Evolutionary conservation across 2,888 invertebrate species (phyloP).

Genomic region (Drosophila borborema): DNA sequence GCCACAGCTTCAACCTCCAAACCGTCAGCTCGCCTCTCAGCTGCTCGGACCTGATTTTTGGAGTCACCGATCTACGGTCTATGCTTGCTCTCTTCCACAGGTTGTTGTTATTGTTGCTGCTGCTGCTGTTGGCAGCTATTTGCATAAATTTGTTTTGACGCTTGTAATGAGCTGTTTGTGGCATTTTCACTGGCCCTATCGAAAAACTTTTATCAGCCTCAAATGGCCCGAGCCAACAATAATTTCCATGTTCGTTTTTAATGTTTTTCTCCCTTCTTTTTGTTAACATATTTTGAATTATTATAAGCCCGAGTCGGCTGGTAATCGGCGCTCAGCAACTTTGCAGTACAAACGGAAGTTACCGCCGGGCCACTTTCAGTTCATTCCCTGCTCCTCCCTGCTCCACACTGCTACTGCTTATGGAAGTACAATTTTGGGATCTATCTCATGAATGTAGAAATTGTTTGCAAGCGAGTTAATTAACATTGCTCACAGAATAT

Average conservation of each 20-base stretch:
- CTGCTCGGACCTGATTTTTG: constrained; percentile 21
- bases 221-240: constrained; percentile 66
- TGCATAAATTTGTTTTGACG: constrained; percentile 84
- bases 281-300: constrained; percentile 72
- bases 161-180: constrained; percentile 83
- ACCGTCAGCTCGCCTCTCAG: constrained; percentile 17
- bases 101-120: constrained; percentile 1
- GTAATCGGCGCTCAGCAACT: constrained; percentile 64
- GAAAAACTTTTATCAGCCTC: constrained; percentile 73
- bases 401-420: background rate
- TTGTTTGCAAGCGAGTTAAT: constrained; percentile 15
- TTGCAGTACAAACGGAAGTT: constrained; percentile 79
- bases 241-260: constrained; percentile 73
- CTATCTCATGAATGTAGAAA: constrained; percentile 38
- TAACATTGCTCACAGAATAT: constrained; percentile 15
- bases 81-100: constrained; percentile 34
- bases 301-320: constrained; percentile 53
- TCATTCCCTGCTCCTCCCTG: background rate
- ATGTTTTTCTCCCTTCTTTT: constrained; percentile 43
- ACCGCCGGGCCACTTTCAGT: constrained; percentile 36
- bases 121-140: constrained; percentile 60
- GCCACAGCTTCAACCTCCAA: constrained; percentile 64
- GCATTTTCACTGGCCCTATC: constrained; percentile 78
- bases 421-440: constrained; percentile 31
- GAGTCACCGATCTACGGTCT: constrained; percentile 38